Evolutionary conservation across 2,797 vertebrate genomes (phyloP).

Genomic region (Podarcis lilfordi): DNA sequence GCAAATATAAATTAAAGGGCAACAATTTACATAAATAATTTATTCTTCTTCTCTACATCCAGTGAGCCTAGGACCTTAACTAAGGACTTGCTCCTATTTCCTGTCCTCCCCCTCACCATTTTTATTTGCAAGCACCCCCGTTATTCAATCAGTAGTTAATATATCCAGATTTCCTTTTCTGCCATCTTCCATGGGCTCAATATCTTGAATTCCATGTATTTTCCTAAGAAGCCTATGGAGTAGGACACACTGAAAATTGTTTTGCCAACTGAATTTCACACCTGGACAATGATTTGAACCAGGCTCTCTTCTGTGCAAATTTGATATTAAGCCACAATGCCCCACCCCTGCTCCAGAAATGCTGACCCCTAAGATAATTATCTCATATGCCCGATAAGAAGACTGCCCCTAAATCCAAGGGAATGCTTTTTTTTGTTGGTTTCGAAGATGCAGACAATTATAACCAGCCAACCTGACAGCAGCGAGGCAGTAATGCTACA

Average conservation of each 20-base stretch:
- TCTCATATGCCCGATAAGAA: neutral
- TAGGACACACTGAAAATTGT: neutral
- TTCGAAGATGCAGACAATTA: conserved; percentile 36
- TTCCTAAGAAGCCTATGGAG: neutral
- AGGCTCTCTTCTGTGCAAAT: neutral
- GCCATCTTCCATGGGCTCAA: neutral
- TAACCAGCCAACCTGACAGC: conserved; percentile 38
- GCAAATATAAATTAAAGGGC: no score
- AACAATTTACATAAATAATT: no score
- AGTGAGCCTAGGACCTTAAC: neutral
- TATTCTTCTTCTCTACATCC: neutral
- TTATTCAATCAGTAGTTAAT: neutral
- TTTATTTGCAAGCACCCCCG: neutral
- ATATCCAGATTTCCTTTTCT: neutral
- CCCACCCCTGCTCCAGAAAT: neutral
- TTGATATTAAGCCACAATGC: neutral
- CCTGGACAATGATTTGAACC: neutral
- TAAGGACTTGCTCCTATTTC: no score
- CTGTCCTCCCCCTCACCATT: neutral
- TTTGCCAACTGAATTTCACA: neutral
- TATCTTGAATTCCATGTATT: neutral
- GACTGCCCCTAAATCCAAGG: neutral
- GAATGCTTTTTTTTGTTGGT: neutral
- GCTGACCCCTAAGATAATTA: neutral
- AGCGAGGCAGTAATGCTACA: neutral